Base-by-base conservation (phyloP, 2,888 invertebrate species). In the Thelaira solivaga region DNA sequence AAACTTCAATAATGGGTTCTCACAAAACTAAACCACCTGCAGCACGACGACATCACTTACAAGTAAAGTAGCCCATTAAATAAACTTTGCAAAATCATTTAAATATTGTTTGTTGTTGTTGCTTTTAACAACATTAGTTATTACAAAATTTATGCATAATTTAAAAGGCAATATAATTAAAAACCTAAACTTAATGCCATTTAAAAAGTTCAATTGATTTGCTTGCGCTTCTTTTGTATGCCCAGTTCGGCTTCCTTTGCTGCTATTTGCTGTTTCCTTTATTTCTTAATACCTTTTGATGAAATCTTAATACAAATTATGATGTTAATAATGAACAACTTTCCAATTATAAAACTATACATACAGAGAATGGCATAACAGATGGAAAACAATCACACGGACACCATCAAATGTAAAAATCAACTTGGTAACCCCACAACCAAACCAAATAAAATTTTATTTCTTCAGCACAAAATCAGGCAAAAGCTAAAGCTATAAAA, bases 281-380 rank as follows among this genome's bases (percentile, higher is more conserved):
- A 57, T 45, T 74, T 29, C 26, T 67, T 74, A 61, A 74, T 51
- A 26, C 51, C 67, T 45, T 39, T 55, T 68, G 67, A 75, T 68
- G 61, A 72, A 76, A 61, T 67, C 45, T 76, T 55, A 76, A 71
- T 67, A 67, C 76, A 72, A 67, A 72, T 76, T 76, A 76, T 76
- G 72, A 76, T 67, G 76, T 76, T 76, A 73, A 77, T 77, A 77
- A 72, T 72, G 65, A 67, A 55, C 61, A 67, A 67, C 47, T 72
- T 76, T 67, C 76, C 76, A 76, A 76, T 76, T 76, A 72, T 49
- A 76, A 72, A 61, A 59, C 61, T 39, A 45, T 51, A 29, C 51
- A n/a, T n/a, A n/a, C n/a, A n/a, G n/a, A 39, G 43, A 51, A 39
- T 36, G 39, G 53, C 61, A 41, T 22, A 47, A 68, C 61, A 61